Conservation (phyloP, 2,113 vertebrate genomes). For the Lipophrys pholis region DNA sequence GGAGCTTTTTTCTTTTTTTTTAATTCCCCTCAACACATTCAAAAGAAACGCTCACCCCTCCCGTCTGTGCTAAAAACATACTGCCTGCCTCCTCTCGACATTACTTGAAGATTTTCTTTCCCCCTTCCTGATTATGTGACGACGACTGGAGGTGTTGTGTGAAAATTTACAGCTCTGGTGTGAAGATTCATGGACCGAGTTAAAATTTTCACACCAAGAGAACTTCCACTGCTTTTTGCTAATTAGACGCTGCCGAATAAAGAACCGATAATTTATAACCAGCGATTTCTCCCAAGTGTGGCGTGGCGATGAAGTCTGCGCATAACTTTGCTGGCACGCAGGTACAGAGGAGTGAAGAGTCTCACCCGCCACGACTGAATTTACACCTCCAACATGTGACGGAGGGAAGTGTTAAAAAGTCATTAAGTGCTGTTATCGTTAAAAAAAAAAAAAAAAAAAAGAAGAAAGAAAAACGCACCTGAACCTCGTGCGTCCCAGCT, state of each 20-base stretch:
- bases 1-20: slow-evolving; percentile 4
- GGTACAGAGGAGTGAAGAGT: slow-evolving; percentile 38
- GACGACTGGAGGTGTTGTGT: slow-evolving; percentile 68
- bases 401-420: slow-evolving; percentile 14
- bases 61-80: slow-evolving; percentile 30
- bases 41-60: not conserved
- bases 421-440: not conserved
- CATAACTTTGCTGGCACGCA: slow-evolving; percentile 22
- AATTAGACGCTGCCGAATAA: slow-evolving; percentile 64
- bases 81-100: not conserved
- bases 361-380: slow-evolving; percentile 31
- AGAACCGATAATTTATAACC: slow-evolving; percentile 63
- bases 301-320: slow-evolving; percentile 3
- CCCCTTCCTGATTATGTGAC: slow-evolving; percentile 44
- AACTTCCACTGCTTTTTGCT: slow-evolving; percentile 65
- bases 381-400: slow-evolving; percentile 38
- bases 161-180: slow-evolving; percentile 74
- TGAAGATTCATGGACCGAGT: slow-evolving; percentile 54
- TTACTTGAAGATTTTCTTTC: slow-evolving; percentile 12
- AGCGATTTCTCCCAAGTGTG: slow-evolving; percentile 40
- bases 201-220: slow-evolving; percentile 64
- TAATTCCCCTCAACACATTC: not conserved
- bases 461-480: slow-evolving; percentile 24
- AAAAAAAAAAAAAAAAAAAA: slow-evolving; percentile 1
- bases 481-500: slow-evolving; percentile 75